A percentile compares a stretch with the other conserved stretches of the same genome.
Conservation (phyloP, 2,888 invertebrate genomes). For the Diaprepes abbreviatus region DNA sequence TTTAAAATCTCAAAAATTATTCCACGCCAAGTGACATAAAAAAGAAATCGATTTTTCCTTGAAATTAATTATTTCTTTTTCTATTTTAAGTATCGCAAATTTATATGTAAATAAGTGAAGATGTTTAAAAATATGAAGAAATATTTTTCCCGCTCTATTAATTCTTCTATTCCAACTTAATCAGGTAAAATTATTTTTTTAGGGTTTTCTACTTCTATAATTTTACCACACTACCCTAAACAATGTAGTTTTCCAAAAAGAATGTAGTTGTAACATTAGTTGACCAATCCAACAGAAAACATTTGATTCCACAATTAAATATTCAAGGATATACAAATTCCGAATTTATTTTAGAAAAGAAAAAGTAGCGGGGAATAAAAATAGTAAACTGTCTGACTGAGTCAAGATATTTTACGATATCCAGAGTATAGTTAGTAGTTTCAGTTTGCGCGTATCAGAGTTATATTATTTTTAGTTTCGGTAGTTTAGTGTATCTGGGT, state of each 20-base stretch:
- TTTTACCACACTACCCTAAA: background rate
- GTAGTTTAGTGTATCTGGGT: constrained; percentile 18
- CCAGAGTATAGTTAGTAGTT: constrained; percentile 37
- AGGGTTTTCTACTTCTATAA: too few relatives aligned
- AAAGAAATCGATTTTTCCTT: too few relatives aligned
- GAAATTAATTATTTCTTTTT: too few relatives aligned
- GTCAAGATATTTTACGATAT: constrained; percentile 32
- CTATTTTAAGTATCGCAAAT: too few relatives aligned
- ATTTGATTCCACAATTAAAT: constrained; percentile 1
- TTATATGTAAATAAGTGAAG: too few relatives aligned
- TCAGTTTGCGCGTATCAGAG: constrained; percentile 11
- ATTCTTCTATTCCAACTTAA: too few relatives aligned
- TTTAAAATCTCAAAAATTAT: too few relatives aligned
- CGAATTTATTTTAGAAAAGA: constrained; percentile 36
- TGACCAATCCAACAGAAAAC: constrained; percentile 2
- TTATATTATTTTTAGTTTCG: constrained; percentile 32
- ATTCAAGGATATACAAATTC: constrained; percentile 29
- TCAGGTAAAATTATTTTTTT: background rate
- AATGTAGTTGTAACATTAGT: too few relatives aligned
- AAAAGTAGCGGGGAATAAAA: constrained; percentile 23
- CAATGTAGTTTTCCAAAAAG: background rate
- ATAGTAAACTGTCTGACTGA: constrained; percentile 21
- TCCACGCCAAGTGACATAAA: too few relatives aligned
- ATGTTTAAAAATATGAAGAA: too few relatives aligned
- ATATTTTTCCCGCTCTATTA: too few relatives aligned